phyloP scores from a whole-genome alignment of 2,797 vertebrate genomes.

The Pyrocephalus nanus region DNA sequence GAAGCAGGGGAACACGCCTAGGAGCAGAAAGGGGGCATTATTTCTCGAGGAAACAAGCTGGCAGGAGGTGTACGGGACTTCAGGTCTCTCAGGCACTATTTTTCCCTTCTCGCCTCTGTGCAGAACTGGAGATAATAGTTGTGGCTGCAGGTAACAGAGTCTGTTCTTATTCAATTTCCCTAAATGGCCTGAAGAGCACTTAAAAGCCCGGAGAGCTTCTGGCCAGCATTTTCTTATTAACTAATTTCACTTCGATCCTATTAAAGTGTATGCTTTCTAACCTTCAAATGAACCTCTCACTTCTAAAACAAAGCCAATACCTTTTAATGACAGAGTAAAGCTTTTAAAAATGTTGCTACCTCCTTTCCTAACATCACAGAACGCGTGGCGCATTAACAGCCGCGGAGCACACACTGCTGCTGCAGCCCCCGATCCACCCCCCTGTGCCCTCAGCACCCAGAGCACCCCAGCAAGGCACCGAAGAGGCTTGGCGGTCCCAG shows the following conservation, averaged over 20 bases:
- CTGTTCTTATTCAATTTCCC: conserved; percentile 55
- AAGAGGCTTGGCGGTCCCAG: not conserved
- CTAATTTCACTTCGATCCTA: conserved; percentile 74
- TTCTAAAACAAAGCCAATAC: conserved; percentile 54
- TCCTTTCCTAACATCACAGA: not conserved
- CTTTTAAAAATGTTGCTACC: not conserved
- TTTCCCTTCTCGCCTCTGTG: conserved; percentile 30
- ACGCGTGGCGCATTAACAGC: not conserved
- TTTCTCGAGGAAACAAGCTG: conserved; percentile 25
- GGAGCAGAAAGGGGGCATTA: not conserved
- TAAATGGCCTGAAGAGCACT: conserved; percentile 72
- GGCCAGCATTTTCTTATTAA: conserved; percentile 71
- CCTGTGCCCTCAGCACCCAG: not conserved
- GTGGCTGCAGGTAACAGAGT: conserved; percentile 38
- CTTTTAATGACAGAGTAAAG: conserved; percentile 1
- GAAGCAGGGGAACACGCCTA: not conserved
- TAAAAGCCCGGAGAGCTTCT: conserved; percentile 68
- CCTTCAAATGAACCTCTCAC: conserved; percentile 65
- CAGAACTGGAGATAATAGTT: conserved; percentile 47
- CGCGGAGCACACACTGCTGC: not conserved
- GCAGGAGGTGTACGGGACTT: not conserved
- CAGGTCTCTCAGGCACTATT: conserved; percentile 40
- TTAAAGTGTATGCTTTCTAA: conserved; percentile 69
- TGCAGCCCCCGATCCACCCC: not conserved
- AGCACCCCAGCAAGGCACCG: not conserved